Conservation (phyloP, 2,113 vertebrate species). For the Cricetomys ansorgei region DNA sequence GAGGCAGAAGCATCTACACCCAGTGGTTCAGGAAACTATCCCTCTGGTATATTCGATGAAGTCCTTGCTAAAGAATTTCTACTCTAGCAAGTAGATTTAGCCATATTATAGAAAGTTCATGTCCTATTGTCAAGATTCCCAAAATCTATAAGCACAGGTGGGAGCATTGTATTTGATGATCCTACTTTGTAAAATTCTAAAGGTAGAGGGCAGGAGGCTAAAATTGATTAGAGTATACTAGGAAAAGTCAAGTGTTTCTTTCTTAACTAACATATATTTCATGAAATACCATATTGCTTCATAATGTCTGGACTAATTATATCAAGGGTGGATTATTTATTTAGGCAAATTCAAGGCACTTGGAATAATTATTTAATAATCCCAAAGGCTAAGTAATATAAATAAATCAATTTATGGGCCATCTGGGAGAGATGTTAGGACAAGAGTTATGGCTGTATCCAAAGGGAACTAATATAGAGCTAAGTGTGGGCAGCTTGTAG, state of each 20-base stretch:
- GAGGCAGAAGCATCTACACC: not conserved
- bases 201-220: not conserved
- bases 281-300: slow-evolving; percentile 28
- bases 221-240: not conserved
- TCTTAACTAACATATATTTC: not conserved
- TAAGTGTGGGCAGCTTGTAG: slow-evolving; percentile 67
- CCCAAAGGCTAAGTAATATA: slow-evolving; percentile 32
- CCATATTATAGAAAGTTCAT: not conserved
- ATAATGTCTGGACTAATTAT: slow-evolving; percentile 46
- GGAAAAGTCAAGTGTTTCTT: slow-evolving; percentile 25
- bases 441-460: slow-evolving; percentile 65
- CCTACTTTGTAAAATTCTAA: not conserved
- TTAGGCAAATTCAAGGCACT: slow-evolving; percentile 58
- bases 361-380: slow-evolving; percentile 64
- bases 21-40: not conserved
- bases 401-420: slow-evolving; percentile 56
- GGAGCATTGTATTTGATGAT: not conserved
- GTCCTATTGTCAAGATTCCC: not conserved
- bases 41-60: not conserved
- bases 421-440: slow-evolving; percentile 44
- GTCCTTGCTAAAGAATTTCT: not conserved
- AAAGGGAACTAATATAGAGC: slow-evolving; percentile 72
- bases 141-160: not conserved
- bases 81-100: not conserved
- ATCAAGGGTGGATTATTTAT: slow-evolving; percentile 36